These are phyloP conservation scores for Lepus europaeus DNA, from an alignment of 2,113 vertebrate species.

Conservation along the genomic window DNA sequence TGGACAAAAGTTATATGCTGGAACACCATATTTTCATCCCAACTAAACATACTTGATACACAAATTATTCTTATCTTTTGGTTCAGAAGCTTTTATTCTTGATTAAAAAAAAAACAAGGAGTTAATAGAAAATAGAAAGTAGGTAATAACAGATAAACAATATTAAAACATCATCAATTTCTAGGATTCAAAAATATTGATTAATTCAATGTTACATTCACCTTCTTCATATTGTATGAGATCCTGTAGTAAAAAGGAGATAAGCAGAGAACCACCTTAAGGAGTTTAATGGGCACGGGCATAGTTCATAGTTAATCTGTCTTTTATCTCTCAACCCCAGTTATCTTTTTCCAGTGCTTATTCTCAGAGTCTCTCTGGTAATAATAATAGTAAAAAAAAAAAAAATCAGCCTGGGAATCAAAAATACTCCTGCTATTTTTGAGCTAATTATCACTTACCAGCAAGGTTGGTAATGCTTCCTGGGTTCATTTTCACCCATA, in stretches of 20 bases:
- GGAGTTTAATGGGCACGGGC: neutral
- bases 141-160: neutral
- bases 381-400: neutral
- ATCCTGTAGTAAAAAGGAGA: neutral
- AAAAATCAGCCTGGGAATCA: neutral
- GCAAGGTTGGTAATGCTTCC: conserved; percentile 43
- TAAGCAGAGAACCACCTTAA: neutral
- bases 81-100: neutral
- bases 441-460: conserved; percentile 52
- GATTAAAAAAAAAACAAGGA: neutral
- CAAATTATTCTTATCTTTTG: neutral
- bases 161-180: neutral
- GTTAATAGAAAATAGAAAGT: neutral
- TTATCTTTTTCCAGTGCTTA: neutral
- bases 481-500: conserved; percentile 34
- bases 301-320: neutral
- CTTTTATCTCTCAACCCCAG: neutral
- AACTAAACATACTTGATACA: neutral
- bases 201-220: neutral
- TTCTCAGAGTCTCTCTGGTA: neutral
- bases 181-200: neutral
- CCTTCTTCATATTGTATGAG: neutral
- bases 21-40: neutral
- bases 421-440: conserved; percentile 38
- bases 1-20: neutral